Base-by-base conservation (phyloP, 92 coral and sea anemone genomes). In the Zoanthus solanderi region DNA sequence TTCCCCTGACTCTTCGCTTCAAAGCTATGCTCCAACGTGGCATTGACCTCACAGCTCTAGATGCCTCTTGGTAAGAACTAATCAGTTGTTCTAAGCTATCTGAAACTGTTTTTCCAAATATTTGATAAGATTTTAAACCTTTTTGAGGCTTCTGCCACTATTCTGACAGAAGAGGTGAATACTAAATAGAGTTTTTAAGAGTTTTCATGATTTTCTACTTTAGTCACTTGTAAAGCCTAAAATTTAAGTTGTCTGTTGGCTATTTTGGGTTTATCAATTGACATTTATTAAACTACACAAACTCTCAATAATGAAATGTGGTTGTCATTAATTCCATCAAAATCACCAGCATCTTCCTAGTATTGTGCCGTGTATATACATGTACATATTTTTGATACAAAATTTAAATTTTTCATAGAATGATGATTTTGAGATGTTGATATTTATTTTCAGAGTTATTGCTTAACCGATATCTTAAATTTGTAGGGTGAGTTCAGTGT, bases 1-100 rank as follows among this genome's bases (percentile, higher is more conserved):
- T 97, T 78, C 99, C 99, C 72, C 77, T 97, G 71, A 97, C 99
- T 9, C 87, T 97, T 71, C 98, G 99, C 72, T 97, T 97, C 90
- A 97, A 97, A 87, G 99, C 99, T 44, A 97, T 97, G 99, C 95
- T 97, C 31, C 99, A 97, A 83, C 95, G 99, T 53, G 99, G 99
- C 45, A 93, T 97, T 77, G 99, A 97, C 80, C 93, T 97, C 12
- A 94, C 97, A 68, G 93, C 96, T 54, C 88, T 97, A 30, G 96
- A 97, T 91, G 99, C 99, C 13, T 95, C 98, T 42, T 97, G 99
- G 99, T 97, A 91, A 65, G 93, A 32, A 14, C 15, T 67, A 18
- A 54, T 74, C 16, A 63, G 29, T 23, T 16, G 18, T 63, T 63
- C 0, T 16, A 16, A 15, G 2, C 29, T 63, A 16, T 16, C 29